Percentiles rank a stretch among this genome's conserved stretches.
Conservation (phyloP, 2,888 invertebrate genomes). For the Leptinotarsa haldemani region DNA sequence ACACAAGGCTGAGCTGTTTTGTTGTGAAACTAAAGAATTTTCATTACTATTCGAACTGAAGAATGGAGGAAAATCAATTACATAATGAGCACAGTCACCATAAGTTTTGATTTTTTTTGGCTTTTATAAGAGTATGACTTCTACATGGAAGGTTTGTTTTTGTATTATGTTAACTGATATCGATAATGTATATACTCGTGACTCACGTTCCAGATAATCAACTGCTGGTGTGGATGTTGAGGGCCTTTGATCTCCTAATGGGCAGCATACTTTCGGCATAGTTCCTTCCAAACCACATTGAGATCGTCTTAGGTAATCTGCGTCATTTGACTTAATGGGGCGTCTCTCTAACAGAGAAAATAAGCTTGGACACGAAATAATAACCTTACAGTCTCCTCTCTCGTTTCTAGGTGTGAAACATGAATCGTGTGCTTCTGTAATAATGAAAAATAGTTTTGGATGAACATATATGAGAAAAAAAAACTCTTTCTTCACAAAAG, state of each 20-base stretch:
- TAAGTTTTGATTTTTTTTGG: too few relatives aligned
- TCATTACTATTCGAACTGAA: too few relatives aligned
- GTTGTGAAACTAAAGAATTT: too few relatives aligned
- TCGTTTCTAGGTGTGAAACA: constrained; percentile 65
- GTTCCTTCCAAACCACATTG: constrained; percentile 75
- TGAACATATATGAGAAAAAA: too few relatives aligned
- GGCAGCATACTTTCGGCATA: constrained; percentile 72
- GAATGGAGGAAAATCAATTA: too few relatives aligned
- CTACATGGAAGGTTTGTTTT: too few relatives aligned
- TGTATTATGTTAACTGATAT: too few relatives aligned
- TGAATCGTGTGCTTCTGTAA: constrained; percentile 50
- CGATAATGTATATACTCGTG: too few relatives aligned
- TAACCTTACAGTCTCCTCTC: constrained; percentile 66
- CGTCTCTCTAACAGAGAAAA: constrained; percentile 63
- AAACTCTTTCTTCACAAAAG: too few relatives aligned
- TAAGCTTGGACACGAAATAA: constrained; percentile 66
- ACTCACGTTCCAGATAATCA: constrained; percentile 27
- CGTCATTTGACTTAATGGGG: constrained; percentile 62
- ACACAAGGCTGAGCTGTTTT: too few relatives aligned
- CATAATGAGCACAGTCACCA: too few relatives aligned
- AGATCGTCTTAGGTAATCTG: constrained; percentile 70
- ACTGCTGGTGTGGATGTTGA: constrained; percentile 22
- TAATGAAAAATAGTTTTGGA: background rate
- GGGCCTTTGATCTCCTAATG: constrained; percentile 36
- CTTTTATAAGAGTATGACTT: too few relatives aligned